Percentiles rank a stretch among this genome's conserved stretches.
These are phyloP conservation scores for Gulo gulo DNA, from an alignment of 2,113 vertebrate species.

Conservation along the genomic window DNA sequence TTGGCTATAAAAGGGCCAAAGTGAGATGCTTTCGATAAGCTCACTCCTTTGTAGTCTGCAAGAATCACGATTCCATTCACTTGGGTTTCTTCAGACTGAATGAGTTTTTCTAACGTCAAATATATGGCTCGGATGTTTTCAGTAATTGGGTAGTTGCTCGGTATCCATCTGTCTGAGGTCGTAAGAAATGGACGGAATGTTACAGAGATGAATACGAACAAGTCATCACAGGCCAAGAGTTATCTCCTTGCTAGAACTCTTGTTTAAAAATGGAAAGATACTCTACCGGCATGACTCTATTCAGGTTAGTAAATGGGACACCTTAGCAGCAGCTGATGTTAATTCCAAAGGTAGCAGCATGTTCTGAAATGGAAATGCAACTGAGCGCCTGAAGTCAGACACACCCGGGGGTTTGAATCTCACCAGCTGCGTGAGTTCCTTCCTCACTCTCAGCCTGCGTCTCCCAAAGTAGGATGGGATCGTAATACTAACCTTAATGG, in stretches of 20 bases:
- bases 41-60: conserved; percentile 96
- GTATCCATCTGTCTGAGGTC: conserved; percentile 94
- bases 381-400: background rate
- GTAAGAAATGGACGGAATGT: conserved; percentile 78
- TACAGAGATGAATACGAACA: conserved; percentile 64
- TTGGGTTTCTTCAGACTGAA: conserved; percentile 97
- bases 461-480: background rate
- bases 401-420: background rate
- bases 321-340: background rate
- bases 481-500: background rate
- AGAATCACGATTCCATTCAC: conserved; percentile 98
- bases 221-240: background rate
- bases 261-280: background rate
- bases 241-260: background rate
- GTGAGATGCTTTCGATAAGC: conserved; percentile 97
- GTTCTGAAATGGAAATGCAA: background rate
- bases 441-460: background rate
- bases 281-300: background rate
- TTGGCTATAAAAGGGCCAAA: conserved; percentile 98
- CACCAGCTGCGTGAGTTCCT: background rate
- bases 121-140: conserved; percentile 98
- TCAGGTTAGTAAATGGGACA: background rate
- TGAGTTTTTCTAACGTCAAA: conserved; percentile 97
- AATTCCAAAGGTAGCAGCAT: background rate
- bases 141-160: conserved; percentile 94